Conservation (phyloP, 2,113 vertebrate species). For the Nycticebus coucang region DNA sequence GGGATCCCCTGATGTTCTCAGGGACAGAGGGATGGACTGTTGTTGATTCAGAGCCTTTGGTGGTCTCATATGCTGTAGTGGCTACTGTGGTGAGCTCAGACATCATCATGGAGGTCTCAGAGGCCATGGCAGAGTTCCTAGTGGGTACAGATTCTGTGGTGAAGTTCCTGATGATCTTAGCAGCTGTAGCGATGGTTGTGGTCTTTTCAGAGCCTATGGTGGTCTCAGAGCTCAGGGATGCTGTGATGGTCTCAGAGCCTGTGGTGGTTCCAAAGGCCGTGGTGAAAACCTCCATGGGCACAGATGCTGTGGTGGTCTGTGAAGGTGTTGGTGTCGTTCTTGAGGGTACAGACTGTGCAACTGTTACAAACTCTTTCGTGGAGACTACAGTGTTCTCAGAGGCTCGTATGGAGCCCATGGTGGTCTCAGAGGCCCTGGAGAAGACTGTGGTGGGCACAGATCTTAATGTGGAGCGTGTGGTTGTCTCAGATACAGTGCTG, state of each 20-base stretch:
- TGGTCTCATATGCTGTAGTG: no score
- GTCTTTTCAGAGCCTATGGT: background rate
- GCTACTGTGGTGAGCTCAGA: accelerated
- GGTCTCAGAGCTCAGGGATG: background rate
- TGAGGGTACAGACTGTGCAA: background rate
- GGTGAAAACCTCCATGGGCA: background rate
- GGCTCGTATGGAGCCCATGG: background rate
- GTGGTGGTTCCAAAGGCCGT: background rate
- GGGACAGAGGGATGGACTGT: no score
- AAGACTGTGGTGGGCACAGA: background rate
- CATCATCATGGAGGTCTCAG: accelerated
- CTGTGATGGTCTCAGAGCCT: no score
- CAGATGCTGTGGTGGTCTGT: background rate
- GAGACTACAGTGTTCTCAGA: no score
- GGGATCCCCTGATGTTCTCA: no score
- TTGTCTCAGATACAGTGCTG: background rate
- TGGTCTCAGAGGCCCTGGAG: background rate
- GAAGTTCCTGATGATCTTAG: background rate
- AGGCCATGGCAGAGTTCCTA: background rate
- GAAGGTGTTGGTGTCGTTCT: no score
- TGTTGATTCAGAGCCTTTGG: accelerated
- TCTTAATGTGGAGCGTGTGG: background rate
- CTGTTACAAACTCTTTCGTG: no score
- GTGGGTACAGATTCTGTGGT: background rate
- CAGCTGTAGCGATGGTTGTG: no score